phyloP scores from a whole-genome alignment of 2,797 vertebrate genomes.

The Microctenopoma lineatum region DNA sequence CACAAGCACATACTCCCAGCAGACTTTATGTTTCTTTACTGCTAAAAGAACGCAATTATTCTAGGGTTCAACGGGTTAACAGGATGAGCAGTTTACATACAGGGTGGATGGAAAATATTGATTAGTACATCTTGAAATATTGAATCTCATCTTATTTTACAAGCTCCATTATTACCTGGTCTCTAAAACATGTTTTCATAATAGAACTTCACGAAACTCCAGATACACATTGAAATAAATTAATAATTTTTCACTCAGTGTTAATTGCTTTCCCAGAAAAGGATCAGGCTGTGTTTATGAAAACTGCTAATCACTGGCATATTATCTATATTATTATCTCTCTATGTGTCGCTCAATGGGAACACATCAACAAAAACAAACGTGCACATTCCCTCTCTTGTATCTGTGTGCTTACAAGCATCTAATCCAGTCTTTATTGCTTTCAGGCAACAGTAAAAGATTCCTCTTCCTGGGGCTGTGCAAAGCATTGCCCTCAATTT shows the following conservation, averaged over 20 bases:
- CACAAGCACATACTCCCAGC: no score
- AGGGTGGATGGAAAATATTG: not conserved
- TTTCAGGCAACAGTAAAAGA: slow-evolving; percentile 19
- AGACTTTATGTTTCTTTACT: no score
- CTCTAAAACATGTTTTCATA: not conserved
- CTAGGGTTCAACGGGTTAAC: no score
- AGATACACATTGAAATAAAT: not conserved
- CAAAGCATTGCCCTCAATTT: slow-evolving; percentile 35
- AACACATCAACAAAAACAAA: slow-evolving; percentile 13
- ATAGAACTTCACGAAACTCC: not conserved
- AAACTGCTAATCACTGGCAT: slow-evolving; percentile 18
- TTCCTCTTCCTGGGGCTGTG: slow-evolving; percentile 15
- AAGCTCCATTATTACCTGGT: not conserved
- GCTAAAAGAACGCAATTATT: no score
- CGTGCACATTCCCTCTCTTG: not conserved
- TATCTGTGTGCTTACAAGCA: not conserved
- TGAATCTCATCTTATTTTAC: not conserved
- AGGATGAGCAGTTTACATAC: no score
- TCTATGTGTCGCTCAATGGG: not conserved
- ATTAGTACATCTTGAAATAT: not conserved
- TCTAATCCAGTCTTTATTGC: slow-evolving; percentile 3
- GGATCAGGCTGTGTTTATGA: not conserved
- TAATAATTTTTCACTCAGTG: not conserved
- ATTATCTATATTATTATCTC: slow-evolving; percentile 6
- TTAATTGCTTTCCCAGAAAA: slow-evolving; percentile 11